These are phyloP conservation scores for Tiphia femorata DNA, from an alignment of 2,888 invertebrate species.

Conservation along the genomic window DNA sequence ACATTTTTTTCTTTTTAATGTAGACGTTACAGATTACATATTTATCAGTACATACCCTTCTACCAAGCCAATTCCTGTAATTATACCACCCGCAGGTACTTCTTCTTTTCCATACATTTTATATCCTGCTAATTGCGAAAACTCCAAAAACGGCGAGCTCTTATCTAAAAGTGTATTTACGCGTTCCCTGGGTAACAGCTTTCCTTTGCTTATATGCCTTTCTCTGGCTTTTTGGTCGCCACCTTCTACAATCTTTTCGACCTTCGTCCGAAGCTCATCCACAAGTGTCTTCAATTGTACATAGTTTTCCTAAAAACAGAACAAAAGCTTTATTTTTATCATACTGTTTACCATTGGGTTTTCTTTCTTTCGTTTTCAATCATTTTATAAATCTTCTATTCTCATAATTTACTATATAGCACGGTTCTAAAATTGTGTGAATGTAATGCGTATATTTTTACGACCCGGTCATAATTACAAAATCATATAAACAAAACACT, in stretches of 20 bases:
- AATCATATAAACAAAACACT: no score
- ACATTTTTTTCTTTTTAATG: no score
- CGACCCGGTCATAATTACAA: no score
- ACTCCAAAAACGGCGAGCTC: conserved; percentile 79
- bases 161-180: conserved; percentile 90
- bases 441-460: no score
- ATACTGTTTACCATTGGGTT: no score
- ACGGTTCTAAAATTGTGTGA: no score
- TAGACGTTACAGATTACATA: background rate
- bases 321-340: no score
- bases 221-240: conserved; percentile 83
- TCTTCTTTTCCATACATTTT: conserved; percentile 73
- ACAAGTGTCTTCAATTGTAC: conserved; percentile 82
- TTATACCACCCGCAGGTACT: conserved; percentile 83
- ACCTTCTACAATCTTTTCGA: conserved; percentile 77
- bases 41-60: conserved; percentile 76
- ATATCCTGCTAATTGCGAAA: conserved; percentile 75
- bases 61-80: conserved; percentile 85
- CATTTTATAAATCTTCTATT: no score
- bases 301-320: conserved; percentile 81
- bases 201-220: conserved; percentile 87
- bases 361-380: no score
- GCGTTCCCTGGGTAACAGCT: conserved; percentile 90
- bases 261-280: conserved; percentile 75
- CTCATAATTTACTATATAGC: no score